Evolutionary conservation across 2,888 invertebrate genomes (phyloP), one percentile per base, ranked within the genome.

Genomic region (Pandemis cinnamomeana): DNA sequence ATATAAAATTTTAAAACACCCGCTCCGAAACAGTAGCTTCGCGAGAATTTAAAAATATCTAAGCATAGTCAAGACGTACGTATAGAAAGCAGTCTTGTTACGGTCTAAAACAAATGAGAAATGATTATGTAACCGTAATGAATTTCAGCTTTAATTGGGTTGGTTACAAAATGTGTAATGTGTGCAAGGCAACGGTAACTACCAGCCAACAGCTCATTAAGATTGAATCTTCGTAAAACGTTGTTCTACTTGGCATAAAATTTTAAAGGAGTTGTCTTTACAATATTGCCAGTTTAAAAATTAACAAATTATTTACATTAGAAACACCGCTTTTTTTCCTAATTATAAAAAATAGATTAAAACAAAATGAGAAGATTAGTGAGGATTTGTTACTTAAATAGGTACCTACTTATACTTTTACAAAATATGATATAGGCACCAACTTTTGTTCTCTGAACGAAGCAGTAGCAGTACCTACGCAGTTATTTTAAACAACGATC

Each of bases 61-160:
- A 27, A 58, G 27, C 20, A 58, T 20, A 64, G 75, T 77, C 71
- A 75, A 78, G 79, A 80, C 80, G 75, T 79, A 74, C 74, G 74
- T 77, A 79, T 76, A 76, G 82, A 88, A 74, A 74, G 74, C 70
- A 89, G 88, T 87, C 87, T 82, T 82, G 85, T 89, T 84, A 88
- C 89, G 87, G 87, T 88, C 84, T 82, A 81, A 79, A 84, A 84
- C 86, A 82, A 84, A 82, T 82, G 84, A 86, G 85, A 89, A 89
- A 89, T 90, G 88, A 79, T 81, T 79, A 83, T 83, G 79, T 82
- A 87, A 87, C 85, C 82, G 78, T 82, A 86, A 86, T 86, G 87
- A 86, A 81, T 82, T 83, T 77, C 41, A 67, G 75, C 76, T 82
- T 75, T 74, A 74, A 76, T 74, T 74, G 71, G 70, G 51, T 75